Conservation (phyloP, 2,888 invertebrate genomes). For the Zygothrica quintamaculata region DNA sequence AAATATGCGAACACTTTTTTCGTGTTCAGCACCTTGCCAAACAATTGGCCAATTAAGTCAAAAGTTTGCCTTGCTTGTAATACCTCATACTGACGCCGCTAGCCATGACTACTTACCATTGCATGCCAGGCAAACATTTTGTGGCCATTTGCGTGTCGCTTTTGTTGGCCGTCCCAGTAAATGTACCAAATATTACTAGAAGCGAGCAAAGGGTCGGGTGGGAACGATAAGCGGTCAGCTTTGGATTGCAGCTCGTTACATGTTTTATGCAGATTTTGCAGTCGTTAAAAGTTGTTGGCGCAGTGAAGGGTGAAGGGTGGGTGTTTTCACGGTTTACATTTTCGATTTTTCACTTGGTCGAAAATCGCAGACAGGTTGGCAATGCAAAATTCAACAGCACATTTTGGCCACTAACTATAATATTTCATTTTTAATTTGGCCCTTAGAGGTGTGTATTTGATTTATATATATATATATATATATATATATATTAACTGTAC, state of each 20-base stretch:
- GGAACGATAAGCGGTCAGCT: not conserved
- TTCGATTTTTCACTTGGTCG: slow-evolving; percentile 48
- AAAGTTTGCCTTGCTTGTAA: slow-evolving; percentile 56
- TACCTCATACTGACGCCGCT: not conserved
- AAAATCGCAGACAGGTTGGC: slow-evolving; percentile 37
- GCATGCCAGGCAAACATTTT: slow-evolving; percentile 67
- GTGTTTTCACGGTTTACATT: slow-evolving; percentile 49
- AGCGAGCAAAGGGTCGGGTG: not conserved
- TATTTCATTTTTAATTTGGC: slow-evolving; percentile 56
- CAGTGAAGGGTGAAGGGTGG: no score
- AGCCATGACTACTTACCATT: slow-evolving; percentile 37
- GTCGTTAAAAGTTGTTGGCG: no score
- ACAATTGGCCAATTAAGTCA: slow-evolving; percentile 72
- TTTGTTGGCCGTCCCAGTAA: slow-evolving; percentile 34
- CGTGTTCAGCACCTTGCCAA: slow-evolving; percentile 47
- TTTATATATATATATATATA: slow-evolving; percentile 37
- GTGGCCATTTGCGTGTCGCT: slow-evolving; percentile 66
- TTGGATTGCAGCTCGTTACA: slow-evolving; percentile 51
- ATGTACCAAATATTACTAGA: not conserved
- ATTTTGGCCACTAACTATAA: slow-evolving; percentile 27
- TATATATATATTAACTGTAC: no score
- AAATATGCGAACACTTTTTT: slow-evolving; percentile 66
- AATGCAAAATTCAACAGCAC: slow-evolving; percentile 45
- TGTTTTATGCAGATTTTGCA: slow-evolving; percentile 70
- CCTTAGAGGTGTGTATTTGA: slow-evolving; percentile 55